Evolutionary conservation across 2,888 invertebrate species (phyloP).

Genomic region (Diaperis boleti): DNA sequence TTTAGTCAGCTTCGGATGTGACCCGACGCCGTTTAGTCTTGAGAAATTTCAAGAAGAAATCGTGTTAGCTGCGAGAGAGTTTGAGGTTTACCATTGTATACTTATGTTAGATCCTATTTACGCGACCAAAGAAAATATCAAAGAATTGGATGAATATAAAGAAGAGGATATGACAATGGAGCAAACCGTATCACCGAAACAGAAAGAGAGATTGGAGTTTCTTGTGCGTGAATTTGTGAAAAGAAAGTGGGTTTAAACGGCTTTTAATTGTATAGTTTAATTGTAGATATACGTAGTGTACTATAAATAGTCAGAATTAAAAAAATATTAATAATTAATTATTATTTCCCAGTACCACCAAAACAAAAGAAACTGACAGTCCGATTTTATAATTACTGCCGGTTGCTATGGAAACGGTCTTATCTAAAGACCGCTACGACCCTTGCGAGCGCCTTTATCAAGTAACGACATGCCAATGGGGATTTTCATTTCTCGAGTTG

Average conservation of each 20-base stretch:
- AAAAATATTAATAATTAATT: too few relatives aligned
- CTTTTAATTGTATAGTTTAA: too few relatives aligned
- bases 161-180: constrained; percentile 9
- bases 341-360: too few relatives aligned
- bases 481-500: too few relatives aligned
- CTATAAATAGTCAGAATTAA: too few relatives aligned
- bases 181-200: not conserved
- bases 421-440: too few relatives aligned
- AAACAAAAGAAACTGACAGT: too few relatives aligned
- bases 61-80: constrained; percentile 3
- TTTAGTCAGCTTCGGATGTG: constrained; percentile 8
- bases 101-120: constrained; percentile 30
- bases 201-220: constrained; percentile 14
- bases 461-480: too few relatives aligned
- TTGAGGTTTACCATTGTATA: constrained; percentile 13
- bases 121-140: not conserved
- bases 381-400: too few relatives aligned
- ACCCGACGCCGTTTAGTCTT: not conserved
- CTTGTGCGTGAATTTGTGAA: constrained; percentile 13
- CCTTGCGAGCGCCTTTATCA: too few relatives aligned
- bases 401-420: too few relatives aligned
- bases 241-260: constrained; percentile 23
- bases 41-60: constrained; percentile 10
- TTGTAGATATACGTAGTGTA: too few relatives aligned
- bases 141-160: constrained; percentile 19